Base-by-base conservation (phyloP, 2,797 vertebrate species). In the Ammospiza maritima region DNA sequence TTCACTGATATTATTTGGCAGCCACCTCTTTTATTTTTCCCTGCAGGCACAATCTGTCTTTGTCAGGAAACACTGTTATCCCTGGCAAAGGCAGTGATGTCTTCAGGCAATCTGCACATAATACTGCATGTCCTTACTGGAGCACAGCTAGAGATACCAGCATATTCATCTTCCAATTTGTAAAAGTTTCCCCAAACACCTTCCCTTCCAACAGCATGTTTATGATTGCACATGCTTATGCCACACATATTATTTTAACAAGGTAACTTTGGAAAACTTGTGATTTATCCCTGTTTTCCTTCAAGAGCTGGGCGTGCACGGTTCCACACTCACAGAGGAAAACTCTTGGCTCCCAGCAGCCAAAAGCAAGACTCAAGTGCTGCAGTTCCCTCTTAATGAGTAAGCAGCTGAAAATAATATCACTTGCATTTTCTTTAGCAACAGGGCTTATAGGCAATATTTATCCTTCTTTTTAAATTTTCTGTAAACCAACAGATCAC, bases 391-490 rank as follows among this genome's bases (percentile, higher is more conserved):
- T 85, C 73, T 76, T 78, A 73, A 70, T 90, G 89, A 96, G 47
- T 81, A 94, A 93, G 92, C 62, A 78, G 76, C 66, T 86, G 91
- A 91, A 97, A 96, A 93, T 95, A 95, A 94, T 82, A 73, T 27
- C 5, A 13, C 79, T 73, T 74, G 62, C 38, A 67, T 93, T 96
- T 95, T 82, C 66, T 95, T 95, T 90, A 85, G 85, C 92, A 91
- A 16, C 0, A 2, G 27, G 17, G 4, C 4, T 67, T 78, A 54
- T 5, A 64, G 71, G 29, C 27, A 76, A 57, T 76, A 79, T 92
- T 91, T 89, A 64, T 62, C 44, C 48, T 75, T 26, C 26, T 88
- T 89, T 91, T 69, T 20, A 84, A 72, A 53, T 81, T 80, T 88
- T 93, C 45, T 85, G 36, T 72, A 67, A 83, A 62, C 10, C 38